phyloP scores from a whole-genome alignment of 2,888 invertebrate genomes.

The Graphium colonna region DNA sequence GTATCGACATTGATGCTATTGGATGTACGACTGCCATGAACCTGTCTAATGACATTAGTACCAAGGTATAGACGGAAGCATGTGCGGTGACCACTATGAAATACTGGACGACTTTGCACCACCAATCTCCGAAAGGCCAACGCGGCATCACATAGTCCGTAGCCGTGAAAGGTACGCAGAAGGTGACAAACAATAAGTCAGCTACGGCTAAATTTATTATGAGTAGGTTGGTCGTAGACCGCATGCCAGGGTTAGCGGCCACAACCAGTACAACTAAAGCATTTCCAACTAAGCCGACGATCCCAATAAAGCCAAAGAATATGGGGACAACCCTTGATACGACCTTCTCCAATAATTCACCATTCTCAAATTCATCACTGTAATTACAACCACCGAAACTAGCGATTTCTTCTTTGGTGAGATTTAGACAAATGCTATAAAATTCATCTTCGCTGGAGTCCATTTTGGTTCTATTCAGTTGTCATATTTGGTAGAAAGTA shows the following conservation, averaged over 20 bases:
- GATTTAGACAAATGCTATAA: slow-evolving; percentile 64
- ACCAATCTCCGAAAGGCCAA: slow-evolving; percentile 95
- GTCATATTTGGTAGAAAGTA: slow-evolving; percentile 22
- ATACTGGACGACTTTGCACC: slow-evolving; percentile 95
- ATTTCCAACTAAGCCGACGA: slow-evolving; percentile 94
- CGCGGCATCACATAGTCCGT: slow-evolving; percentile 91
- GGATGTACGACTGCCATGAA: slow-evolving; percentile 97
- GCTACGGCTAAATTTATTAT: slow-evolving; percentile 95
- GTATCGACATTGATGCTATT: slow-evolving; percentile 90
- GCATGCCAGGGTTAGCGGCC: slow-evolving; percentile 93
- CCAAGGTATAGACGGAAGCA: slow-evolving; percentile 95
- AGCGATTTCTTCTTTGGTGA: slow-evolving; percentile 56
- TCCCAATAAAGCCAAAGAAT: slow-evolving; percentile 91
- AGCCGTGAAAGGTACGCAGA: slow-evolving; percentile 97
- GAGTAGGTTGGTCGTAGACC: slow-evolving; percentile 94
- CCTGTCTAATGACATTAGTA: slow-evolving; percentile 94
- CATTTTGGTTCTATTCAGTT: slow-evolving; percentile 42
- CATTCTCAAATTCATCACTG: slow-evolving; percentile 66
- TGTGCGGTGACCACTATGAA: slow-evolving; percentile 95
- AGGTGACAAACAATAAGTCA: slow-evolving; percentile 93
- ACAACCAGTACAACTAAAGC: slow-evolving; percentile 93
- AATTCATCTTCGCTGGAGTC: slow-evolving; percentile 69
- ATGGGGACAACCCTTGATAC: slow-evolving; percentile 88
- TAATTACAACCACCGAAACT: slow-evolving; percentile 59
- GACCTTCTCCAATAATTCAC: slow-evolving; percentile 80